Evolutionary conservation across 1,140 invertebrate species (phyloP), one percentile per base, ranked within the genome.

Genomic region (Camponotus vicinus): DNA sequence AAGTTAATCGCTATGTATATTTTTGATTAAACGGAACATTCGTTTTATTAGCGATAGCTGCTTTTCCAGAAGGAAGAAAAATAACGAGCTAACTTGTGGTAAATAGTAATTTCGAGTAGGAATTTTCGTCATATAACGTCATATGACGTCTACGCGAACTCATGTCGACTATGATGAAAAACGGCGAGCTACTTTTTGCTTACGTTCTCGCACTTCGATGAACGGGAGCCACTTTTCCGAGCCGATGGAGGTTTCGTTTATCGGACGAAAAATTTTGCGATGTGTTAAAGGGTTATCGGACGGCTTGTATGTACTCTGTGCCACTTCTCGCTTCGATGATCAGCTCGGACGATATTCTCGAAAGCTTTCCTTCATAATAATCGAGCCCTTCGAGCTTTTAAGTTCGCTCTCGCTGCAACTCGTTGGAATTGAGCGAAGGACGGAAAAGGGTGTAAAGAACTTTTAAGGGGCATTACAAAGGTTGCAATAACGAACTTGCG

Each of bases 381-480:
- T 37, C 57, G 32, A 15, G 67, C 55, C 40, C 59, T n/a, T 59
- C 32, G 49, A 86, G 63, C 40, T 52, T 82, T 70, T 49, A 40
- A 67, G 55, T 82, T 85, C 3, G 34, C 52, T 42, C 37, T 78
- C 61, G 64, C 34, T 73, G 70, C 73, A 57, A 45, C 63, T 69
- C 77, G 85, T 77, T 90, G 59, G 57, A 49, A 52, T 82, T 78
- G 66, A 88, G 57, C 70, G 71, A 85, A 86, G 55, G 27, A 49
- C 32, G 71, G 34, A 2, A 59, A 13, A 63, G 27, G 52, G 7
- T 55, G 57, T 49, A 42, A 52, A 71, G 57, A 77, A 71, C 57
- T 76, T 82, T 34, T 27, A 61, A 66, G 21, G 77, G 21, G 57
- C 76, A 86, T 89, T 89, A 77, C 59, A 61, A 86, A 88, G 52